A percentile compares a stretch with the other conserved stretches of the same genome.
Evolutionary conservation across 2,888 invertebrate species (phyloP).

Genomic region (Branchipolynoe longqiensis): DNA sequence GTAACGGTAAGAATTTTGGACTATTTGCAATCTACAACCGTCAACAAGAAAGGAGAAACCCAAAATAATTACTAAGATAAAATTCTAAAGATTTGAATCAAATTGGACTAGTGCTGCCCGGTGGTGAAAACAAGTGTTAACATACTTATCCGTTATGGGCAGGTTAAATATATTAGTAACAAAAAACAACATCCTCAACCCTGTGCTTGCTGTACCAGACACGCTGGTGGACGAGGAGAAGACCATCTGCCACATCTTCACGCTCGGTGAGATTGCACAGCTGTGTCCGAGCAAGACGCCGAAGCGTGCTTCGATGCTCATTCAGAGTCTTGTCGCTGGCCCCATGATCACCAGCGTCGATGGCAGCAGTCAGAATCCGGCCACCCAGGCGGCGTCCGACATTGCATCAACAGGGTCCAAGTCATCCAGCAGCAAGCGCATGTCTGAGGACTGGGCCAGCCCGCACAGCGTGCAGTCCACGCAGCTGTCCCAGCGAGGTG

Average conservation of each 20-base stretch:
- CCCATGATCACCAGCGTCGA: conserved; percentile 67
- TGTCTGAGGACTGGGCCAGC: no score
- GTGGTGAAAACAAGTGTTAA: no score
- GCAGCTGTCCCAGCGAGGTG: conserved; percentile 59
- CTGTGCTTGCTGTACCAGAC: conserved; percentile 68
- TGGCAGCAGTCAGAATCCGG: not conserved
- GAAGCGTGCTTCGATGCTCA: conserved; percentile 80
- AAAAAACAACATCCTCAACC: no score
- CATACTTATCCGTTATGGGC: no score
- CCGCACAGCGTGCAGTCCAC: conserved; percentile 14
- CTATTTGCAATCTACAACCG: no score
- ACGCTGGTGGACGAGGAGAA: conserved; percentile 76
- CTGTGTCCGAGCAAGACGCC: conserved; percentile 81
- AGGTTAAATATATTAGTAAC: no score
- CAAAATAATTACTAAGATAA: no score
- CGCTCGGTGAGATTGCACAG: conserved; percentile 82
- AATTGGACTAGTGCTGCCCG: no score
- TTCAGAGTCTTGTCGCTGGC: conserved; percentile 81
- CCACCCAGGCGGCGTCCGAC: not conserved
- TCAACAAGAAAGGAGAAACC: no score
- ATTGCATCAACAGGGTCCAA: not conserved
- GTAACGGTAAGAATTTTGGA: no score
- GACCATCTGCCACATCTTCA: conserved; percentile 80
- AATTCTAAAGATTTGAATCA: no score
- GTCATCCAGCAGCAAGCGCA: not conserved